These are phyloP conservation scores for Isurus oxyrinchus DNA, from an alignment of 2,113 vertebrate genomes.

Conservation along the genomic window DNA sequence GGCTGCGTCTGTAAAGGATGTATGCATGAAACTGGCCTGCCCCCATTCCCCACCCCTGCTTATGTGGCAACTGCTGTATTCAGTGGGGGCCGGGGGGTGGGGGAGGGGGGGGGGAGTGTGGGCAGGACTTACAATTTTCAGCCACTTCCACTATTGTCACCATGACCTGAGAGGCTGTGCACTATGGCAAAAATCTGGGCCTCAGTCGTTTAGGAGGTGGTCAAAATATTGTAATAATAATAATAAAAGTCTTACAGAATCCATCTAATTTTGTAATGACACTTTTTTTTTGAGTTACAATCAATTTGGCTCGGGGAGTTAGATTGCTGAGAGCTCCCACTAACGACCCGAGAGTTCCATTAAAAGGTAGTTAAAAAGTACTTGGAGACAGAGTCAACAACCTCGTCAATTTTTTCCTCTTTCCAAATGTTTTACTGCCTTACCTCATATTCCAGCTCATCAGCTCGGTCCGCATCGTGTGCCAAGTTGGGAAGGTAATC, in stretches of 20 bases:
- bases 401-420: slow-evolving; percentile 43
- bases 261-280: not conserved
- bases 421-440: slow-evolving; percentile 44
- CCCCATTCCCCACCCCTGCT: no score
- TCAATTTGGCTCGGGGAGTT: not conserved
- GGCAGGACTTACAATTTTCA: no score
- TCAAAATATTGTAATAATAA: not conserved
- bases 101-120: no score
- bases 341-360: not conserved
- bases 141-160: no score
- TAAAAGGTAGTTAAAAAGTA: slow-evolving; percentile 10
- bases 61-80: no score
- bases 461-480: slow-evolving; percentile 76
- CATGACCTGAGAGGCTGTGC: no score
- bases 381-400: slow-evolving; percentile 38
- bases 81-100: no score
- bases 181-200: no score
- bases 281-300: not conserved
- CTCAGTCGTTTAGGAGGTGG: not conserved
- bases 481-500: slow-evolving; percentile 82
- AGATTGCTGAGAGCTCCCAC: slow-evolving; percentile 38
- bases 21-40: no score
- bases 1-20: no score
- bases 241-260: not conserved
- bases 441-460: slow-evolving; percentile 96